Conservation (phyloP, 2,113 vertebrate species). For the Procavia capensis region DNA sequence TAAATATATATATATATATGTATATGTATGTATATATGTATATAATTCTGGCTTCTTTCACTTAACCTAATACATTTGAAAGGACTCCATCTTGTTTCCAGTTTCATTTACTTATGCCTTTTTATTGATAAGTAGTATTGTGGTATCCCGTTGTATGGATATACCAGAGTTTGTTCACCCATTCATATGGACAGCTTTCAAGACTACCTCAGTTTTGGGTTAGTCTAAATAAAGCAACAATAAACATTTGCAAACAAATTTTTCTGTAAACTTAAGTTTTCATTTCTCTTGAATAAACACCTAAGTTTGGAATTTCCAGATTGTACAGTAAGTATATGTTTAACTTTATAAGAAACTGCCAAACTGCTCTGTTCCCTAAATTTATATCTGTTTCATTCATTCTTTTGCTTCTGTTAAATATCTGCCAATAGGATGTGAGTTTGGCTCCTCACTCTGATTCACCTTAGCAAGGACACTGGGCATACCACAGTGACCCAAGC, state of each 20-base stretch:
- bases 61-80: not conserved
- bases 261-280: not conserved
- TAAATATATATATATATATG: no score
- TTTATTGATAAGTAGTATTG: slow-evolving; percentile 36
- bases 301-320: not conserved
- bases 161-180: not conserved
- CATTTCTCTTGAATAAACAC: slow-evolving; percentile 4
- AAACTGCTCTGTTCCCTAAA: not conserved
- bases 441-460: not conserved
- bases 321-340: slow-evolving; percentile 27
- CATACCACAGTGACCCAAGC: not conserved
- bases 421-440: not conserved
- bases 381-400: slow-evolving; percentile 47
- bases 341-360: not conserved
- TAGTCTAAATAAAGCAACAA: slow-evolving; percentile 39
- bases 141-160: not conserved
- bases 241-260: not conserved
- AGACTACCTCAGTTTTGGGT: not conserved
- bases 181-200: not conserved
- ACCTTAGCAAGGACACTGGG: not conserved
- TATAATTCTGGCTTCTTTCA: not conserved
- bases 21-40: no score
- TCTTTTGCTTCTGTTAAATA: slow-evolving; percentile 17
- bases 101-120: not conserved
- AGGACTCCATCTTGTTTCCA: not conserved